Base-by-base conservation (phyloP, 1,140 invertebrate species). In the Drosophila punjabiensis region DNA sequence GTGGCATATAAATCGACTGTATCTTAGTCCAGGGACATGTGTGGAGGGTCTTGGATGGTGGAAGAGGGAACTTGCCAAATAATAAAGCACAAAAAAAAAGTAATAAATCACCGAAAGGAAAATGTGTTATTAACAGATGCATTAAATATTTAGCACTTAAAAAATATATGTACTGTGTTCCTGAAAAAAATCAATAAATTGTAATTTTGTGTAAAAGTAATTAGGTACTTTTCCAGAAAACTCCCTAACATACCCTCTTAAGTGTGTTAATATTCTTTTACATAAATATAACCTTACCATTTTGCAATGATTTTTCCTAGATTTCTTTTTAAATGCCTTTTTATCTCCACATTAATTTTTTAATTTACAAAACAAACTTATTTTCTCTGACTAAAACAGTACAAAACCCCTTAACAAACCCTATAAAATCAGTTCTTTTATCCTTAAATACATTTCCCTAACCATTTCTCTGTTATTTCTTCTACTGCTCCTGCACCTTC, bases 1-100 rank as follows among this genome's bases (percentile, higher is more conserved):
- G 64, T 82, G 68, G 80, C 76, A 69, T 62, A 79, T 83, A 79
- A 74, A 79, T 80, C 81, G 71, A 67, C 62, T 61, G 45, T 58
- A 59, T 60, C 56, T 62, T 62, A 28, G 37, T 75, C 41, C 35
- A 6, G 14, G 5, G 11, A 39, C 48, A 43, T 32, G 45, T 56
- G 47, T 50, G 50, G 14, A 45, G 16, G 28, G 33, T 24, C 32
- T n/a, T 35, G 14, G n/a, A 14, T 32, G 7, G 7, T 18, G 7
- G 28, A 8, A 6, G 16, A 9, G 16, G 18, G 7, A 13, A 18
- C 33, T 18, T 1, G 1, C 13, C 14, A 55, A 16, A 35, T 10
- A 41, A 24, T 53, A 20, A 39, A 1, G 4, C 5, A 37, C 8
- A 24, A 0, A 9, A 3, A 32, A 13, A n/a, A 9, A 52, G 1